Conservation (phyloP, 2,888 invertebrate genomes). For the Dryobotodes eremita region DNA sequence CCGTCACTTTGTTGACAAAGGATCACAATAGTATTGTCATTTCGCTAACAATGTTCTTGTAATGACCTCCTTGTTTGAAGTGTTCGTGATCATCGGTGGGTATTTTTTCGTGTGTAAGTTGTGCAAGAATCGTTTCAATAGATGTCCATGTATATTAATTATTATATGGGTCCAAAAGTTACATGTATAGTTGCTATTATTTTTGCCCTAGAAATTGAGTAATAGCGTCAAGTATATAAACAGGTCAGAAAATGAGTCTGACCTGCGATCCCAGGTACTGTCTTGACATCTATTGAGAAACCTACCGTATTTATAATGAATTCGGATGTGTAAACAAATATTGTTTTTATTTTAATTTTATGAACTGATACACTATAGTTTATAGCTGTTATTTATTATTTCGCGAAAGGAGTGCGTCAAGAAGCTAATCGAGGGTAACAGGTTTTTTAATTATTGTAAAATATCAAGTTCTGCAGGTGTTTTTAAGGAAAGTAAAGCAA, state of each 20-base stretch:
- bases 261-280: not conserved
- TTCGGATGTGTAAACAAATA: not conserved
- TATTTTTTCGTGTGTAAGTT: slow-evolving; percentile 52
- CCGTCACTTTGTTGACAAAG: slow-evolving; percentile 66
- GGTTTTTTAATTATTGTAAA: slow-evolving; percentile 31
- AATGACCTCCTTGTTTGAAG: slow-evolving; percentile 59
- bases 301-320: not conserved
- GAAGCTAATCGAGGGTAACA: slow-evolving; percentile 3
- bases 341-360: not conserved
- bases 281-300: not conserved
- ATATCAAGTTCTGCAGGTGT: slow-evolving; percentile 2
- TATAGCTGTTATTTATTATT: not conserved
- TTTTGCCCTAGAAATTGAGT: not conserved
- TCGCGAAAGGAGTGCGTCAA: slow-evolving; percentile 6
- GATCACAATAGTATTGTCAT: slow-evolving; percentile 63
- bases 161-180: not conserved
- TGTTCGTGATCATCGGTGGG: slow-evolving; percentile 50
- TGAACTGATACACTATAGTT: not conserved
- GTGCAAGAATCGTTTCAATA: slow-evolving; percentile 36
- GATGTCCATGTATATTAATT: slow-evolving; percentile 12
- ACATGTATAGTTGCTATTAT: not conserved
- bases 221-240: not conserved
- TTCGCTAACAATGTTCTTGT: slow-evolving; percentile 62
- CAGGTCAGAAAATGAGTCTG: not conserved
- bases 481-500: not conserved